phyloP scores from a whole-genome alignment of 2,888 invertebrate species.

The Schrankia costaestrigalis region DNA sequence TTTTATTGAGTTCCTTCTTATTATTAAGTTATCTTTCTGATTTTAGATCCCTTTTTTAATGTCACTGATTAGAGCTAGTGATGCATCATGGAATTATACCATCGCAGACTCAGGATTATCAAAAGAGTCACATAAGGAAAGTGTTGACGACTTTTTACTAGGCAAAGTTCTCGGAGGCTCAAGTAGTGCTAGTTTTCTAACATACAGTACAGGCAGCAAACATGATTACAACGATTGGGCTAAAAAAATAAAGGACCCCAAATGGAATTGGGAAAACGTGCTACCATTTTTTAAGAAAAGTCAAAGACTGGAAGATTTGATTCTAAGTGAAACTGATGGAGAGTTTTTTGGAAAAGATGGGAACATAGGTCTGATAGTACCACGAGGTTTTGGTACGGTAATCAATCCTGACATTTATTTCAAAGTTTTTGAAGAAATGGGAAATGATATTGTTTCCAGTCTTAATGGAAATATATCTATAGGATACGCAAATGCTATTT shows the following conservation, averaged over 20 bases:
- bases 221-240: conserved; percentile 68
- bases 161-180: too few species aligned
- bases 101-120: too few species aligned
- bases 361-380: conserved; percentile 3
- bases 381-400: background rate
- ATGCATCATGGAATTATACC: too few species aligned
- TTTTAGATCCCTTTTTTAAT: too few species aligned
- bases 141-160: too few species aligned
- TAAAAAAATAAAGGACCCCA: conserved; percentile 51
- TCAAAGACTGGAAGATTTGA: conserved; percentile 5
- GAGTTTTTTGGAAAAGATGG: conserved; percentile 5
- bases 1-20: too few species aligned
- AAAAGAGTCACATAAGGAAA: too few species aligned
- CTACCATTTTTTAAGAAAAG: conserved; percentile 43
- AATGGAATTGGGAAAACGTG: conserved; percentile 75
- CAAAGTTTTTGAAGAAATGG: conserved; percentile 1
- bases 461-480: conserved; percentile 7
- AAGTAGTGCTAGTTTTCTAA: too few species aligned
- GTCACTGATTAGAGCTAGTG: too few species aligned
- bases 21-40: too few species aligned
- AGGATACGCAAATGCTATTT: conserved; percentile 10
- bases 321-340: background rate
- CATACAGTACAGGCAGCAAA: conserved; percentile 62
- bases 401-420: conserved; percentile 1
- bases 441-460: background rate